Conservation (phyloP, 2,888 invertebrate species). For the Ctenicera cuprea region DNA sequence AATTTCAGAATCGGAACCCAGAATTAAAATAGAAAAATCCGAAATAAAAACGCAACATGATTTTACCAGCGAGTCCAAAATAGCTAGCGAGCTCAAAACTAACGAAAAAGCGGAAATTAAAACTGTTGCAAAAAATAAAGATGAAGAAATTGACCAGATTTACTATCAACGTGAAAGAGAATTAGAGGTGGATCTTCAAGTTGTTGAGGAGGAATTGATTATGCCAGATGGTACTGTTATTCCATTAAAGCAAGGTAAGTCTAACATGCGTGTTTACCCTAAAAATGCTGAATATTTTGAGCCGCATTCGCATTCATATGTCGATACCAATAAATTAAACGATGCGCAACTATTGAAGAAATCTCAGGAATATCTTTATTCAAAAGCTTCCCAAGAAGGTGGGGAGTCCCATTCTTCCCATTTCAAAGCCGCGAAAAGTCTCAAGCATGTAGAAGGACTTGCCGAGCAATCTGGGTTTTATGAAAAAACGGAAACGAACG, state of each 20-base stretch:
- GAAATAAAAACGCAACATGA: slow-evolving; percentile 58
- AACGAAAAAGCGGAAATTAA: slow-evolving; percentile 65
- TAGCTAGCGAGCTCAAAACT: slow-evolving; percentile 61
- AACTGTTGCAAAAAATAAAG: slow-evolving; percentile 63
- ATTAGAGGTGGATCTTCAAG: slow-evolving; percentile 68
- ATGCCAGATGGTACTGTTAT: slow-evolving; percentile 53
- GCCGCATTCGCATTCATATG: not conserved
- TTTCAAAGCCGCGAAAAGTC: not conserved
- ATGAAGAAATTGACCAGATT: slow-evolving; percentile 69
- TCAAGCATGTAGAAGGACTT: not conserved
- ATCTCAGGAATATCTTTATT: slow-evolving; percentile 18
- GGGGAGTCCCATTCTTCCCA: not conserved
- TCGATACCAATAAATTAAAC: slow-evolving; percentile 32
- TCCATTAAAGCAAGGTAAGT: slow-evolving; percentile 4
- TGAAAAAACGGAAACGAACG: slow-evolving; percentile 1
- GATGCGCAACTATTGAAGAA: slow-evolving; percentile 28
- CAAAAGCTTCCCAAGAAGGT: slow-evolving; percentile 3
- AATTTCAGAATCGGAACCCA: slow-evolving; percentile 54
- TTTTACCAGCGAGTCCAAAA: slow-evolving; percentile 56
- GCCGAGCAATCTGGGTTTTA: slow-evolving; percentile 17
- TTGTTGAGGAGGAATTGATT: slow-evolving; percentile 65
- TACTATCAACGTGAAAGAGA: slow-evolving; percentile 68
- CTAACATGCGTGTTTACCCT: slow-evolving; percentile 1
- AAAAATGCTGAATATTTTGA: slow-evolving; percentile 16
- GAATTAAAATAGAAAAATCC: slow-evolving; percentile 60